These are phyloP conservation scores for Drosophila lini DNA, from an alignment of 1,140 invertebrate species.

Conservation along the genomic window DNA sequence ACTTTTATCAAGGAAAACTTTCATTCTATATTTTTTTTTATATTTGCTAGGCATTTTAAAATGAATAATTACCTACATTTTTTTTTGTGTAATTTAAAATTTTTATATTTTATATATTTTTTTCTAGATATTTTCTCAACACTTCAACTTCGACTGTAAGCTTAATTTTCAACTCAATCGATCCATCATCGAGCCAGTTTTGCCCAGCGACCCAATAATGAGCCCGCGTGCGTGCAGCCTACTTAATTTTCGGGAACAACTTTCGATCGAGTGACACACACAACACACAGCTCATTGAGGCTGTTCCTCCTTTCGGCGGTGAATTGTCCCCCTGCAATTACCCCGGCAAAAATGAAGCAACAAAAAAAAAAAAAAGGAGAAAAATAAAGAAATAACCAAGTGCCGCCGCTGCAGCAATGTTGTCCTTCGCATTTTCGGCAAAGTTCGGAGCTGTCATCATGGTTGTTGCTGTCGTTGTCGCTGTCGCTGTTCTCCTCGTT, in stretches of 20 bases:
- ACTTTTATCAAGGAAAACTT: too few species aligned
- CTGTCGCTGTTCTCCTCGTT: conserved; percentile 52
- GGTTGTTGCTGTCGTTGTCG: conserved; percentile 31
- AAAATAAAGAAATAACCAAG: conserved; percentile 31
- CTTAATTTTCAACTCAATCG: conserved; percentile 10
- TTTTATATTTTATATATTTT: too few species aligned
- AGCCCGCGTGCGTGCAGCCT: conserved; percentile 41
- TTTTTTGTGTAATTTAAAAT: too few species aligned
- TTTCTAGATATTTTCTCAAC: neutral
- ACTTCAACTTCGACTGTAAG: neutral
- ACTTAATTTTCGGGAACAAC: conserved; percentile 45
- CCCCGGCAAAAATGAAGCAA: conserved; percentile 8
- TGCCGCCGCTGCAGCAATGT: conserved; percentile 62
- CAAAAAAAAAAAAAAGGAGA: neutral
- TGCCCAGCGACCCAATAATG: conserved; percentile 31
- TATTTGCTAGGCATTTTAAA: too few species aligned
- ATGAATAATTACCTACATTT: too few species aligned
- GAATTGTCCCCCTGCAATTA: conserved; percentile 78
- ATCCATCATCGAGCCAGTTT: conserved; percentile 36
- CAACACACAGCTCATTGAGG: conserved; percentile 32
- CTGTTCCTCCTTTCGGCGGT: conserved; percentile 59
- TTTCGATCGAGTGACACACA: conserved; percentile 47
- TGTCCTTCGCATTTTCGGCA: conserved; percentile 72
- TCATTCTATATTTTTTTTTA: too few species aligned
- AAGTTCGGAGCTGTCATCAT: conserved; percentile 51